Evolutionary conservation across 1,140 invertebrate genomes (phyloP).

Genomic region (Carcinoscorpius rotundicauda): DNA sequence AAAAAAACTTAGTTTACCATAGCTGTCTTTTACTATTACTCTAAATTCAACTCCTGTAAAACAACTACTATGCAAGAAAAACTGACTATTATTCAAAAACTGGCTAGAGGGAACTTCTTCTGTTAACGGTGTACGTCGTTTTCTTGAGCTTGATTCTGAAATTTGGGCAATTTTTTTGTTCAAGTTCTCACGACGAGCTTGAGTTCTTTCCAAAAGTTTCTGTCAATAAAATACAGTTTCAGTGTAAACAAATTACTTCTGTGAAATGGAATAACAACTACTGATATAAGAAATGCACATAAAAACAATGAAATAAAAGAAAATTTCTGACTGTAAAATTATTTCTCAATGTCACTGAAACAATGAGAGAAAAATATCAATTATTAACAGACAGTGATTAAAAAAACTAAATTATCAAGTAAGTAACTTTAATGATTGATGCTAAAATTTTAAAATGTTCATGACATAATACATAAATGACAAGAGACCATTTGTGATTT

Average conservation of each 20-base stretch:
- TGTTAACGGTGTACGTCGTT: background rate
- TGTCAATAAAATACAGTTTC: slow-evolving; percentile 18
- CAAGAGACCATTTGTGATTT: too few relatives aligned
- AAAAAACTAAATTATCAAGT: too few relatives aligned
- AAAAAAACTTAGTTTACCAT: background rate
- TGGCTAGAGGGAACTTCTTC: background rate
- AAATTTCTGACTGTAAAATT: too few relatives aligned
- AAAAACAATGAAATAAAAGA: too few relatives aligned
- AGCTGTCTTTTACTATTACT: background rate
- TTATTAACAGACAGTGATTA: too few relatives aligned
- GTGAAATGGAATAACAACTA: too few relatives aligned
- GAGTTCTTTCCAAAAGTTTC: slow-evolving; percentile 31
- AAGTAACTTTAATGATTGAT: too few relatives aligned
- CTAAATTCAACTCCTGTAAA: background rate
- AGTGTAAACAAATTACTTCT: background rate
- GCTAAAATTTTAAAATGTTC: too few relatives aligned
- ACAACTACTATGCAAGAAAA: background rate
- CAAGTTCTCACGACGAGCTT: slow-evolving; percentile 29
- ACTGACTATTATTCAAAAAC: background rate
- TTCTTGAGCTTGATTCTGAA: background rate
- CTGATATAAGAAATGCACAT: too few relatives aligned
- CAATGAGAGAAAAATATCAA: too few relatives aligned
- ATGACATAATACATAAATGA: too few relatives aligned
- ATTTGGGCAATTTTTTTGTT: slow-evolving; percentile 26
- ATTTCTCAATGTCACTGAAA: too few relatives aligned